Base-by-base conservation (phyloP, 2,888 invertebrate species). In the Balanococcus diminutus region DNA sequence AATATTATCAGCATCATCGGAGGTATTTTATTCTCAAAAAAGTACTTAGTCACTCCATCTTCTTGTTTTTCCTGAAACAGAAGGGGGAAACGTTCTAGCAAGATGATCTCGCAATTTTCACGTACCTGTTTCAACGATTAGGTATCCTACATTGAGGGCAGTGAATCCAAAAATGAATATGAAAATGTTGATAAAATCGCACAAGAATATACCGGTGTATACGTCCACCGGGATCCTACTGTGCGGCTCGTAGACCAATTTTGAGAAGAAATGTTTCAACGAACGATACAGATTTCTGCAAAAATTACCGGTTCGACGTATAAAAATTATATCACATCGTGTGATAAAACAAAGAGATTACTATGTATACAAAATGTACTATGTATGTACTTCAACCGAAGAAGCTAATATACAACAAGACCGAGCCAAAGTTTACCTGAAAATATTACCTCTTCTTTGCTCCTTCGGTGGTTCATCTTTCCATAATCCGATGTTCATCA, bases 131-230 rank as follows among this genome's bases (percentile, higher is more conserved):
- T n/a, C n/a, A n/a, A n/a, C 42, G 42, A 42, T 0, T 14, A 42
- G 42, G 8, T 36, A 79, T n/a, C 67, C 28, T 14, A 98, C 98
- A 88, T 98, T 98, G 91, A 99, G 99, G 0, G 98, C 95, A 25
- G 96, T 95, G 89, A 98, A 99, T 87, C 98, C 98, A 90, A 99
- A 96, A 87, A 99, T 95, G 86, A 99, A 93, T 32, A 99, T 96
- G 88, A 99, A 93, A 90, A 99, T 98, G 90, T 98, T 98, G 90
- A 98, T 94, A 91, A 99, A 98, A 91, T 99, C 99, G 90, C 99
- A 98, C 87, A 98, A 92, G 91, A 99, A 99, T 98, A 99, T 99
- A 89, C 96, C 94, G 0, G 98, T 97, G 91, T 99, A 99, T n/a
- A 99, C 96, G 90, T 98, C 98, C 2, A 95, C 95, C 31, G 85